A percentile compares a stretch with the other conserved stretches of the same genome.
These are phyloP conservation scores for Lepeophtheirus nordmannii DNA, from an alignment of 2,888 invertebrate species.

Conservation along the genomic window DNA sequence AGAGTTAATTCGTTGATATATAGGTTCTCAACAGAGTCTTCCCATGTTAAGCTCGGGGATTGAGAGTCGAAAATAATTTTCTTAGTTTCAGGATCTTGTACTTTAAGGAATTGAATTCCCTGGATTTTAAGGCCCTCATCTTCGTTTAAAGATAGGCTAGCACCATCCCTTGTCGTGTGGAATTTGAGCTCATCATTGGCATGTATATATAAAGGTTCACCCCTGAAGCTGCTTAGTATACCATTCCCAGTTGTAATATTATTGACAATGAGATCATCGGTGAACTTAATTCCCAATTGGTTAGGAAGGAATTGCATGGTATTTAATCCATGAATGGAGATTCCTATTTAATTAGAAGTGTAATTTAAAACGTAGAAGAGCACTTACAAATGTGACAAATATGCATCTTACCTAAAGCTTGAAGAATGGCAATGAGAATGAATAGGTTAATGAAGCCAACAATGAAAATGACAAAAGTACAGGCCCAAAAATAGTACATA, in stretches of 20 bases:
- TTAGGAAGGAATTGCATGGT: conserved; percentile 1
- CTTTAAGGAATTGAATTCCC: not conserved
- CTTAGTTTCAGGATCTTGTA: not conserved
- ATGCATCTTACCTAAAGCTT: too few relatives aligned
- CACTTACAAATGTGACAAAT: too few relatives aligned
- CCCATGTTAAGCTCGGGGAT: not conserved
- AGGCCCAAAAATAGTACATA: too few relatives aligned
- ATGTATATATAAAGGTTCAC: not conserved
- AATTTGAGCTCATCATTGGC: not conserved
- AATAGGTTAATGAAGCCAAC: too few relatives aligned
- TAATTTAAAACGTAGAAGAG: too few relatives aligned
- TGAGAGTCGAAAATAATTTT: conserved; percentile 1
- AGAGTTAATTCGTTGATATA: not conserved
- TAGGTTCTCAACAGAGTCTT: not conserved
- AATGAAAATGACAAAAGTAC: too few relatives aligned
- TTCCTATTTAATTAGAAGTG: not conserved
- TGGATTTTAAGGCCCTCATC: not conserved
- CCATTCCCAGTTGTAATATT: not conserved
- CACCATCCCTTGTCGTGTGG: not conserved
- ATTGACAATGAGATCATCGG: not conserved
- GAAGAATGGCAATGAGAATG: too few relatives aligned
- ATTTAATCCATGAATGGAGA: not conserved
- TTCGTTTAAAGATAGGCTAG: not conserved
- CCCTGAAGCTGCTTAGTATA: not conserved
- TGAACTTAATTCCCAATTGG: not conserved